Evolutionary conservation across 2,888 invertebrate species (phyloP), one percentile per base, ranked within the genome.

Genomic region (Galeruca laticollis): DNA sequence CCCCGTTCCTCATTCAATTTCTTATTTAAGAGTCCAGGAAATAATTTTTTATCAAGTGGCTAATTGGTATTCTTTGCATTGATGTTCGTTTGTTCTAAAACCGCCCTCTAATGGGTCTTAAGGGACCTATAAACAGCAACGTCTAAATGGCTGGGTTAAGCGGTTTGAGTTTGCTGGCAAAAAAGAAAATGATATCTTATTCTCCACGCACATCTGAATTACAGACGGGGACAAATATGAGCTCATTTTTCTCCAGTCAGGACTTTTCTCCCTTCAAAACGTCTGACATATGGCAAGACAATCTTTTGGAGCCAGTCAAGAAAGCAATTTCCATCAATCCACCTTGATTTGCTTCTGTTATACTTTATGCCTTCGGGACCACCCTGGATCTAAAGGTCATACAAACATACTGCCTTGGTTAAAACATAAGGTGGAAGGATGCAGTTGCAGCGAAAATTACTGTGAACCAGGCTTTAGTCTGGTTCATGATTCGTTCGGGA

Each of bases 181-280:
- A n/a, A 54, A 54, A 54, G 18, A 54, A 54, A 54, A 54, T 54
- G 54, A 54, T n/a, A 54, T 54, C 8, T 54, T 54, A 54, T 54
- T 54, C 20, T 54, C 20, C 20, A 54, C 54, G 54, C 54, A 54
- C n/a, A 20, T 54, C 20, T 54, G 21, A 54, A 54, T 15, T 54
- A 54, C 20, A 54, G 20, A n/a, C 54, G 20, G 20, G 20, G 20
- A 54, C 54, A 54, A 54, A 54, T 54, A 10, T 18, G 54, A 54
- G 15, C 54, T 54, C 11, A 54, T 6, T 54, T 54, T n/a, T 54
- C 54, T 20, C 54, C 54, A 54, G 15, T 54, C 8, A 54, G 54
- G 54, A 54, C 54, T 18, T 54, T 54, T 18, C 54, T 54, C 20
- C 54, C 54, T 18, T 21, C 21, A 43, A 43, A 43, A 43, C 56